Conservation (phyloP, 2,888 invertebrate genomes). For the Osedax fenrisi region DNA sequence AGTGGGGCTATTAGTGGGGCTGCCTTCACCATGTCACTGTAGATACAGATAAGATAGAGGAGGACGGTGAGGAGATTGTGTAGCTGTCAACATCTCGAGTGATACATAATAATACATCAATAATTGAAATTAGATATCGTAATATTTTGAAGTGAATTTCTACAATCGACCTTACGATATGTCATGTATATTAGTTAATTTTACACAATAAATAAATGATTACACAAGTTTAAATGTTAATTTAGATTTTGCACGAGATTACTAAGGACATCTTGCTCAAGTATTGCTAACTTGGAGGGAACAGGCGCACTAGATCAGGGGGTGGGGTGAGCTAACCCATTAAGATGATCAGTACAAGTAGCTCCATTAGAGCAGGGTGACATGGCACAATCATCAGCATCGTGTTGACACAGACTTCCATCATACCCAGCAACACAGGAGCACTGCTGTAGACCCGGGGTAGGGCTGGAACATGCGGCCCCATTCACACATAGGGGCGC, state of each 20-base stretch:
- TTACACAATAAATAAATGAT: too few relatives aligned
- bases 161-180: too few relatives aligned
- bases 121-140: too few relatives aligned
- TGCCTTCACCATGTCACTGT: not conserved
- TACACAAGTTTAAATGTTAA: too few relatives aligned
- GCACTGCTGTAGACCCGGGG: not conserved
- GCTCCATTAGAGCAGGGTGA: not conserved
- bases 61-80: not conserved
- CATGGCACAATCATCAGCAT: not conserved
- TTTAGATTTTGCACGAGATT: too few relatives aligned
- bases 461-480: not conserved
- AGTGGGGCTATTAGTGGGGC: not conserved
- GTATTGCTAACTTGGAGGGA: too few relatives aligned
- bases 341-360: not conserved
- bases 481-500: not conserved
- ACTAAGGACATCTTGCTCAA: not conserved
- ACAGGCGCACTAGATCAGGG: too few relatives aligned
- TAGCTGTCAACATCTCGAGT: not conserved
- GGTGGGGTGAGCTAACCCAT: not conserved
- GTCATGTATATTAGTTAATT: too few relatives aligned
- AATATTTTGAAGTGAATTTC: too few relatives aligned
- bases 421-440: not conserved
- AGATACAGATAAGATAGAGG: not conserved
- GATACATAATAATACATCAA: too few relatives aligned
- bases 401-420: not conserved